Conservation (phyloP, 2,113 vertebrate genomes). For the Gila orcuttii region DNA sequence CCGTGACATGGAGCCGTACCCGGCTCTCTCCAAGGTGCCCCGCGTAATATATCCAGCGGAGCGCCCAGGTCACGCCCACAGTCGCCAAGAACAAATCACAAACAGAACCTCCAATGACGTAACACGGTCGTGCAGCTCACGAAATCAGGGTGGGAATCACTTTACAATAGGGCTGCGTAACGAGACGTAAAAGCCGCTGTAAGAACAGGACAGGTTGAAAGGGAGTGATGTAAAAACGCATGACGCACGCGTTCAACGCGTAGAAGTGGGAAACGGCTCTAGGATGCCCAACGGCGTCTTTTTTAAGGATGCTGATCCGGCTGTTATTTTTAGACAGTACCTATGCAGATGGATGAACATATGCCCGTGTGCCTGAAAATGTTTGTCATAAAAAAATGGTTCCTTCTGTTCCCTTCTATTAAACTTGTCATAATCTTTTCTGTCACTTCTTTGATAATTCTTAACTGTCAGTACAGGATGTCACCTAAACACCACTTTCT, state of each 20-base stretch:
- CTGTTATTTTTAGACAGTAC: not conserved
- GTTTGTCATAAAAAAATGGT: not conserved
- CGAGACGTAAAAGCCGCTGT: constrained; percentile 32
- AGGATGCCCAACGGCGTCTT: not conserved
- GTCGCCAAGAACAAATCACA: constrained; percentile 66
- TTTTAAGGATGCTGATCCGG: not conserved
- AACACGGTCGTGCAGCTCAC: not conserved
- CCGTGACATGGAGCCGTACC: constrained; percentile 62
- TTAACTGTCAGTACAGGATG: not conserved
- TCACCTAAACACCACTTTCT: not conserved
- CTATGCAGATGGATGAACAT: constrained; percentile 3
- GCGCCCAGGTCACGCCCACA: constrained; percentile 66
- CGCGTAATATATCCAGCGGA: constrained; percentile 71
- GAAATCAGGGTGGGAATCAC: constrained; percentile 8
- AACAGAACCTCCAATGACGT: constrained; percentile 15
- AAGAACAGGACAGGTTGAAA: constrained; percentile 6
- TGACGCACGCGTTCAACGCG: constrained; percentile 34
- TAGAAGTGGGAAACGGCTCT: not conserved
- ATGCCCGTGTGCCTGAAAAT: not conserved
- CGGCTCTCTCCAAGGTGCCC: constrained; percentile 51
- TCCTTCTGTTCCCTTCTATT: not conserved
- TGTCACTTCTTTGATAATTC: not conserved
- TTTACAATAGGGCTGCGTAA: constrained; percentile 44
- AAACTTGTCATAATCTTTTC: not conserved
- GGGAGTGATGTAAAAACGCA: constrained; percentile 11